Evolutionary conservation across 2,113 vertebrate genomes (phyloP).

Genomic region (Scolopax mira): DNA sequence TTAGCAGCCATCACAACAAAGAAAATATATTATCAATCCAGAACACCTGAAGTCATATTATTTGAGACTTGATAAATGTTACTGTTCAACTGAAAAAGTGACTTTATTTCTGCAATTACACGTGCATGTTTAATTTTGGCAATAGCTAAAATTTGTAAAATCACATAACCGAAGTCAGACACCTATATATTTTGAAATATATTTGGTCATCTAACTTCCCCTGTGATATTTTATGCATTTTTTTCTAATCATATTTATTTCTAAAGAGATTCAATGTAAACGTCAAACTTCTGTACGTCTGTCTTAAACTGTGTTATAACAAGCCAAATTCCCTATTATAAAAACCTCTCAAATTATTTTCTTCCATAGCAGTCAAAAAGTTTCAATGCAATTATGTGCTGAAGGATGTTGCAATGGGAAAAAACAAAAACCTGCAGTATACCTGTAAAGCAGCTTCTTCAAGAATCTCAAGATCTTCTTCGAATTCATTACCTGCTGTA

Average conservation of each 20-base stretch:
- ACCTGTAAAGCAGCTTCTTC: conserved; percentile 98
- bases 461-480: conserved; percentile 97
- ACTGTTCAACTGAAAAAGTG: not conserved
- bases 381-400: not conserved
- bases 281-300: not conserved
- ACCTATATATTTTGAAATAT: not conserved
- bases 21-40: not conserved
- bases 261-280: not conserved
- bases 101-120: not conserved
- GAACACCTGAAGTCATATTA: not conserved
- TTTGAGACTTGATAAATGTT: not conserved
- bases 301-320: not conserved
- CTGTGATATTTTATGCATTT: not conserved
- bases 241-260: not conserved
- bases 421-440: not conserved
- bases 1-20: not conserved
- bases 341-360: not conserved
- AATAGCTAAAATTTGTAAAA: not conserved
- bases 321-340: not conserved
- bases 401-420: not conserved
- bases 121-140: not conserved
- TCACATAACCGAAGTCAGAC: not conserved
- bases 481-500: conserved; percentile 88
- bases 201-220: not conserved
- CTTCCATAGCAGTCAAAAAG: not conserved